Evolutionary conservation across 2,797 vertebrate genomes (phyloP), one percentile per base, ranked within the genome.

Genomic region (Merluccius polli): DNA sequence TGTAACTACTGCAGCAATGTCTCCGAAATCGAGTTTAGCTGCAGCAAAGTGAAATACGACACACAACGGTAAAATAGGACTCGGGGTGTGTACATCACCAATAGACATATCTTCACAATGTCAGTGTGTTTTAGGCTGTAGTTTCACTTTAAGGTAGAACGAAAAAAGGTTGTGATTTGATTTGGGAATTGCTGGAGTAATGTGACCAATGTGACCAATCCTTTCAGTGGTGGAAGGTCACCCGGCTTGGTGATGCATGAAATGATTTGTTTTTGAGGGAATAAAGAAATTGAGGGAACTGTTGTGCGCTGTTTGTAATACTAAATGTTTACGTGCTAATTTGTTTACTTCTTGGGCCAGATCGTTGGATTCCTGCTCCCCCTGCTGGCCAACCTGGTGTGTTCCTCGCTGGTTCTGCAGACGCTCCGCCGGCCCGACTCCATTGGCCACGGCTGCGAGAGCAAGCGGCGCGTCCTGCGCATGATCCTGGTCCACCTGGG

Each of bases 401-500:
- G 98, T 81, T 98, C 97, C 21, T 98, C 96, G 0, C 84, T 99
- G 89, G 97, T 99, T 76, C 93, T 99, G 72, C 93, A 95, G 86
- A 99, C 98, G 0, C 92, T 99, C 2, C 93, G 97, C 72, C 96
- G 95, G 70, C 98, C 98, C 0, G 95, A 92, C 32, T 95, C 95
- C 0, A 88, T 95, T 44, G 96, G 95, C 80, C 97, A 97, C 79
- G 96, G 97, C 13, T 96, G 95, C 76, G 95, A 97, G 15, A 98
- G 97, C 94, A 99, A 98, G 89, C 94, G 93, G 81, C 97, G 96
- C 7, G 97, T 99, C 1, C 86, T 98, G 70, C 95, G 96, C 81
- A 99, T 99, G 98, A 98, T 99, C 73, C 85, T 98, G 3, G 98
- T 99, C 77, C 97, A 99, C 32, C 90, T 99, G 82, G 95, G 93